Evolutionary conservation across 2,113 vertebrate genomes (phyloP).

Genomic region (Sceloporus tristichus): DNA sequence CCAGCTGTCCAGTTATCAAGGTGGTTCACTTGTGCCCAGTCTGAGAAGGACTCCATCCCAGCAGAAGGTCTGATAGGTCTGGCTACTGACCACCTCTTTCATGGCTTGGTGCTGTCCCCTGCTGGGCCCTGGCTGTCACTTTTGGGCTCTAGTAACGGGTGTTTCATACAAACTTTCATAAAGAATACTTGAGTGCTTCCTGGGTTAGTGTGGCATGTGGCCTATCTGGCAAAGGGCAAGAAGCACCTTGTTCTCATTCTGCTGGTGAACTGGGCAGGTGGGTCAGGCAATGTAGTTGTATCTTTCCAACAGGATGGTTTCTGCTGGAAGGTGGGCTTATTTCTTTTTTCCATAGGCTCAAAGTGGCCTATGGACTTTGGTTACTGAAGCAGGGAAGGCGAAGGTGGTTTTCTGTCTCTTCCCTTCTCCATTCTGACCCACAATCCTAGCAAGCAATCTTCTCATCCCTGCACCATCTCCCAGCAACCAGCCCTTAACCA

Average conservation of each 20-base stretch:
- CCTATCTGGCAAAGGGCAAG: conserved; percentile 15
- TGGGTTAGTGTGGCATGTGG: conserved; percentile 30
- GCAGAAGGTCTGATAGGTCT: neutral
- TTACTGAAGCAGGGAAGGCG: neutral
- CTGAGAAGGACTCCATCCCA: neutral
- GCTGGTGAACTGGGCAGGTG: neutral
- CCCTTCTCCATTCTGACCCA: neutral
- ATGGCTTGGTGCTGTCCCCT: conserved; percentile 44
- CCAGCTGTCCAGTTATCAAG: neutral
- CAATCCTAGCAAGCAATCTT: neutral
- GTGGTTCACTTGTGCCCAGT: conserved; percentile 7
- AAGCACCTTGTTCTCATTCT: conserved; percentile 13
- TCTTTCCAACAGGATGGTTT: conserved; percentile 6
- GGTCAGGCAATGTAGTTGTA: conserved; percentile 1
- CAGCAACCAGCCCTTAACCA: neutral
- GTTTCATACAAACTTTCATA: conserved; percentile 39
- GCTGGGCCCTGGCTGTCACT: conserved; percentile 32
- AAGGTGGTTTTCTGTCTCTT: conserved; percentile 9
- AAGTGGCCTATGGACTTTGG: neutral
- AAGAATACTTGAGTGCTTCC: conserved; percentile 46
- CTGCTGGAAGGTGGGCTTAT: neutral
- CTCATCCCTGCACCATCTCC: neutral
- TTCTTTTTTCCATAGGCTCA: conserved; percentile 8
- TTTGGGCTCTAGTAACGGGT: conserved; percentile 37
- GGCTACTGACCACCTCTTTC: conserved; percentile 18